phyloP scores from a whole-genome alignment of 2,888 invertebrate species.

The Sialis lutaria region DNA sequence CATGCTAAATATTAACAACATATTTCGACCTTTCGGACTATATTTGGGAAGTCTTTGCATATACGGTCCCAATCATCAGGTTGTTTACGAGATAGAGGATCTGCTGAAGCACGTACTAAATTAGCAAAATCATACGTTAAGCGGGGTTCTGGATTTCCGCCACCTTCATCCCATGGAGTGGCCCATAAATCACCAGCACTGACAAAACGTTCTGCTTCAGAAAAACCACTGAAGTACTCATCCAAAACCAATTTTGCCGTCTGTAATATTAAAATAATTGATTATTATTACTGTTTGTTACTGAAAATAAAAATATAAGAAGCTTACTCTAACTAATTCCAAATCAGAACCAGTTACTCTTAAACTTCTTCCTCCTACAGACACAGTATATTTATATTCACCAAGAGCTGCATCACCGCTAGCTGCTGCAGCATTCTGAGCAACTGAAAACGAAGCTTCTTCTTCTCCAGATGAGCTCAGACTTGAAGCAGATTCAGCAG shows the following conservation, averaged over 20 bases:
- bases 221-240: slow-evolving; percentile 51
- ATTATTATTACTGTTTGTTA: background rate
- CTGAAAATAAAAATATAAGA: slow-evolving; percentile 1
- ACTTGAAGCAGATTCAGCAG: slow-evolving; percentile 44
- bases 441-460: slow-evolving; percentile 29
- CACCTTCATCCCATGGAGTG: slow-evolving; percentile 3
- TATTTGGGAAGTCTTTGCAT: slow-evolving; percentile 29
- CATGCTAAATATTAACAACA: background rate
- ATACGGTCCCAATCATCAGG: slow-evolving; percentile 35
- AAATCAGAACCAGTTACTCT: slow-evolving; percentile 74
- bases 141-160: background rate
- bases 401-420: slow-evolving; percentile 61
- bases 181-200: slow-evolving; percentile 3
- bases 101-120: slow-evolving; percentile 33
- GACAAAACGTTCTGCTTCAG: slow-evolving; percentile 17
- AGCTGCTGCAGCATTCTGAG: slow-evolving; percentile 13
- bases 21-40: slow-evolving; percentile 31
- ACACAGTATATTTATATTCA: slow-evolving; percentile 79
- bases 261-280: slow-evolving; percentile 27
- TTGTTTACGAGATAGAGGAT: slow-evolving; percentile 30
- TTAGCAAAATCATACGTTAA: slow-evolving; percentile 25
- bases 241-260: slow-evolving; percentile 76
- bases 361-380: slow-evolving; percentile 63
- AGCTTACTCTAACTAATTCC: slow-evolving; percentile 63
- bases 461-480: slow-evolving; percentile 61